Evolutionary conservation across 2,888 invertebrate genomes (phyloP).

Genomic region (Spialia ferax): DNA sequence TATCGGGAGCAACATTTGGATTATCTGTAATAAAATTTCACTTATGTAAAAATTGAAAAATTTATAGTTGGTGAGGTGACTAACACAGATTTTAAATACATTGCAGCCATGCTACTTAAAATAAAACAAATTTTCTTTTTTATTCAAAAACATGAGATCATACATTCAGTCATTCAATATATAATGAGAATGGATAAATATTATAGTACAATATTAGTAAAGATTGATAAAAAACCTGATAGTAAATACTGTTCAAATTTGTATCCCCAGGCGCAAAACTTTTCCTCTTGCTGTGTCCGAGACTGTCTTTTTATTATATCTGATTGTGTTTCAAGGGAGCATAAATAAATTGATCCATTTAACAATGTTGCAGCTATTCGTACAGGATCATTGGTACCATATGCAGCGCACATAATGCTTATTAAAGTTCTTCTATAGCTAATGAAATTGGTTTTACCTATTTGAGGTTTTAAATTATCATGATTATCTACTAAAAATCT

Average conservation of each 20-base stretch:
- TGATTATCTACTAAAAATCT: conserved; percentile 51
- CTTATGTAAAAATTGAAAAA: neutral
- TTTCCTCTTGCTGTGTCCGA: conserved; percentile 45
- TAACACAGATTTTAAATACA: too few species aligned
- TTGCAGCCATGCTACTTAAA: too few species aligned
- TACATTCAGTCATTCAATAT: too few species aligned
- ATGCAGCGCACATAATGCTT: conserved; percentile 54
- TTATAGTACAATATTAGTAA: too few species aligned
- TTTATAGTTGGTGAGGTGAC: too few species aligned
- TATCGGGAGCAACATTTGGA: conserved; percentile 49
- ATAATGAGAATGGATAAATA: too few species aligned
- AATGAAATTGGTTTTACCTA: conserved; percentile 47
- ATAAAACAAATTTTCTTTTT: too few species aligned
- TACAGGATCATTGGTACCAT: conserved; percentile 45
- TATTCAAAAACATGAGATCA: too few species aligned
- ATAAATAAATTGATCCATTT: conserved; percentile 57
- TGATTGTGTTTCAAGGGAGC: conserved; percentile 50
- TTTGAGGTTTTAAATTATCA: conserved; percentile 32
- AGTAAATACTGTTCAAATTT: conserved; percentile 52
- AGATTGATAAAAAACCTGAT: conserved; percentile 55
- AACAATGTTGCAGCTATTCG: conserved; percentile 51
- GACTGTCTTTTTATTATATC: conserved; percentile 42
- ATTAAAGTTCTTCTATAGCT: conserved; percentile 58
- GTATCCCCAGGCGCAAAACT: conserved; percentile 49
- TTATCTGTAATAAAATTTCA: conserved; percentile 50